Evolutionary conservation across 2,888 invertebrate species (phyloP), one percentile per base, ranked within the genome.

Genomic region (Clitarchus hookeri): DNA sequence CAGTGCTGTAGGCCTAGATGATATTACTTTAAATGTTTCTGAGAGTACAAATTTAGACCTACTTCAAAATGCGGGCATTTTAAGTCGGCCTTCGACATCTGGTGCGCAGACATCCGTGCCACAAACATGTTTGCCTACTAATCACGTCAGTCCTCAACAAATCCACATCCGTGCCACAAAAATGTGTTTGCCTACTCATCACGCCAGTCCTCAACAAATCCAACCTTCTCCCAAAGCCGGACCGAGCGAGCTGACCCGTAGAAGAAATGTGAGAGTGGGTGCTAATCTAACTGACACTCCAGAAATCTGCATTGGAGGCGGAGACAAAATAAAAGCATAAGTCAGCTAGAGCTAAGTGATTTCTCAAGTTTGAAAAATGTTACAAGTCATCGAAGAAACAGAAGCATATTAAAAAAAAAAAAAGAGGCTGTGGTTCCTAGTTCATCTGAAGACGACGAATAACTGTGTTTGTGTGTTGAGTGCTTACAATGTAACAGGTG

Each of bases 261-360:
- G 13, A 84, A 77, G 65, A 86, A 77, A 44, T 25, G 26, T 16
- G 65, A 44, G 25, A 36, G 19, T 53, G 8, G 36, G 27, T 25
- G 84, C 84, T 27, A 80, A 79, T 25, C 26, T 86, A 53, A 86
- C 82, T 26, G 79, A 83, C 80, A 84, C 86, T 16, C 86, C 86
- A 26, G 84, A 84, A 84, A 53, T 80, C 78, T 78, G 79, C 79
- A 79, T 48, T 86, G 23, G 78, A 84, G 65, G 84, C 53, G 36
- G 16, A 84, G 44, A 78, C 84, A 84, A 53, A 44, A 27, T n/a
- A 80, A 84, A 27, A 26, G 78, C 8, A 36, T 25, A 54, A 77
- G 80, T 48, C 77, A 44, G 48, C 48, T 53, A 23, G 53, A 44
- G 4, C 44, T 84, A 78, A 86, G 25, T 23, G 77, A 25, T 48